Base-by-base conservation (phyloP, 1,140 invertebrate species). In the Mizuhopecten yessoensis region DNA sequence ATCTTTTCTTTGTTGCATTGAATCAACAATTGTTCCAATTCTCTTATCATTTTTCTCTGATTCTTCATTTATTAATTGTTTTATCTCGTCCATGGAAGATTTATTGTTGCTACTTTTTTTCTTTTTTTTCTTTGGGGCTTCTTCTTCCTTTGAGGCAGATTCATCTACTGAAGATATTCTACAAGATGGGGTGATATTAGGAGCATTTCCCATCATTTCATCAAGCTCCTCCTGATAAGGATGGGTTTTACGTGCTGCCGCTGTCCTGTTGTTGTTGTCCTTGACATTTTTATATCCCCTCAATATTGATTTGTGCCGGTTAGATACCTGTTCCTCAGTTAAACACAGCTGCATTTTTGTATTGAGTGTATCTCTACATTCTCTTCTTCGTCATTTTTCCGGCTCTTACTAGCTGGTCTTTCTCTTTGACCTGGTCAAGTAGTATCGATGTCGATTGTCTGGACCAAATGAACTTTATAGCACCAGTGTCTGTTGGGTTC, bases 231-330 rank as follows among this genome's bases (percentile, higher is more conserved):
- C 42, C 34, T 91, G 87, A 88, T 39, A 91, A n/a, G 39, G 36
- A 45, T 88, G 49, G 33, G n/a, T 57, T 88, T 86, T 91, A 42
- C 29, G 34, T 13, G 20, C 42, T 33, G 36, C 45, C 33, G 87
- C 90, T 42, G 49, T 88, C 45, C 88, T 91, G 29, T 88, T 91
- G 42, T 91, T 91, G 49, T 91, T 34, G 33, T 91, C 90, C 49
- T 88, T 88, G 0, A 88, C 87, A 86, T 91, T 91, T 86, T 91
- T 88, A 20, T 87, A 88, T 10, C 36, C 87, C 29, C 90, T 29
- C 87, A 88, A 49, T 33, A 91, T 49, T 49, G 90, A 87, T 42
- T 91, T 91, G 87, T 88, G 88, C 29, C 87, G 86, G 23, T 88
- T 88, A 20, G 75, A 34, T 29, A 91, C 87, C 34, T 91, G 90